Conservation (phyloP, 1,140 invertebrate genomes). For the Leptinotarsa undecemlineata region DNA sequence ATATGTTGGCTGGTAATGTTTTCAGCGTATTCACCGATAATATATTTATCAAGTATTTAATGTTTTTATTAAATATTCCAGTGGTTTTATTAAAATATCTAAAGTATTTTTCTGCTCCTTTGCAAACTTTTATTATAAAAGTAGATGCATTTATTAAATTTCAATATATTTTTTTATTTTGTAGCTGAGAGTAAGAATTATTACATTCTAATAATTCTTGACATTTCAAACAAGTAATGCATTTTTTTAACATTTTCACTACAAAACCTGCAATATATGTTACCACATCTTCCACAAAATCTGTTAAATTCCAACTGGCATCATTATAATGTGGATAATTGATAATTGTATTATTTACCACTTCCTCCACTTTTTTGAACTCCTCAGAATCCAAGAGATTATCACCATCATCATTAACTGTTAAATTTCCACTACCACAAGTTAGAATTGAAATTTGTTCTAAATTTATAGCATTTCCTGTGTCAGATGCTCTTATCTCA, state of each 20-base stretch:
- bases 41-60: not conserved
- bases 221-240: slow-evolving; percentile 9
- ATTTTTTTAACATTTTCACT: slow-evolving; percentile 11
- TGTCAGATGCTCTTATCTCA: slow-evolving; percentile 22
- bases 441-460: slow-evolving; percentile 20
- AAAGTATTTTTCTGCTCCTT: slow-evolving; percentile 13
- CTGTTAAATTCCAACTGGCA: slow-evolving; percentile 7
- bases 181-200: slow-evolving; percentile 2
- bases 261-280: slow-evolving; percentile 13
- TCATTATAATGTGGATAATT: not conserved
- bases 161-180: slow-evolving; percentile 22
- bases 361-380: not conserved
- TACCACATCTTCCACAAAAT: slow-evolving; percentile 13
- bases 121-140: slow-evolving; percentile 13
- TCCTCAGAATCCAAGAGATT: slow-evolving; percentile 9
- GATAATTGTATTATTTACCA: not conserved
- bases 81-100: slow-evolving; percentile 16
- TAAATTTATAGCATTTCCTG: slow-evolving; percentile 30
- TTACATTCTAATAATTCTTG: not conserved
- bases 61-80: slow-evolving; percentile 20
- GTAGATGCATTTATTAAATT: slow-evolving; percentile 13
- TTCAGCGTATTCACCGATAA: not conserved
- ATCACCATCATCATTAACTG: not conserved
- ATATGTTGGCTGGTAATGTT: slow-evolving; percentile 5
- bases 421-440: not conserved